Base-by-base conservation (phyloP, 2,797 vertebrate species). In the Lithobates sylvaticus region DNA sequence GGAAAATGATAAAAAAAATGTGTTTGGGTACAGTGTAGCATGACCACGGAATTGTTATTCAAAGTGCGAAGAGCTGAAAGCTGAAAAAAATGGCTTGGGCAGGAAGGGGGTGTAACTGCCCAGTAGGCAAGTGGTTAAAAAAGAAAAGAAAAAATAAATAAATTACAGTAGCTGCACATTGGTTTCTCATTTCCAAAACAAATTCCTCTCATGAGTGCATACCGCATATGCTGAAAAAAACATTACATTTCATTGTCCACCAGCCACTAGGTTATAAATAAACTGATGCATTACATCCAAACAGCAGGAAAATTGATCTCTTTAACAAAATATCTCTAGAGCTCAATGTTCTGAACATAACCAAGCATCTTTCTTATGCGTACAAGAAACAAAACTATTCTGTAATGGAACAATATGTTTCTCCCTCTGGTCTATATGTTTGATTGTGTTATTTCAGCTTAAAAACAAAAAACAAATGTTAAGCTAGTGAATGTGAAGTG, bases 391-490 rank as follows among this genome's bases (percentile, higher is more conserved):
- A 84, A 58, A 81, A 34, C 58, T 64, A 76, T 81, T 74, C 15
- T 58, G 64, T 76, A 68, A 81, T 29, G 47, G 71, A 86, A 80
- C 70, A 80, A 74, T 79, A 74, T 58, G 70, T 73, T 79, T 69
- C 29, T 74, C 69, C 84, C 86, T 73, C 36, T 87, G 86, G 81
- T 82, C 74, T 83, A 54, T 75, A 76, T 87, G 36, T 84, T 78
- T 75, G 69, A 74, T 79, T 83, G 80, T 77, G 81, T 87, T 87
- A 78, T 84, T 87, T 83, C 69, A 78, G 58, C 67, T 44, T 79
- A 75, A 87, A 78, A 83, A 81, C 42, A 75, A 79, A 87, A 78
- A 83, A 81, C 69, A 83, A 83, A 87, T 79, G 61, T 79, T 87
- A 79, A 87, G 78, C 75, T 50, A 34, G 39, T 78, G 70, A 83